These are phyloP conservation scores for Clarias magur DNA, from an alignment of 2,113 vertebrate species.

Conservation along the genomic window DNA sequence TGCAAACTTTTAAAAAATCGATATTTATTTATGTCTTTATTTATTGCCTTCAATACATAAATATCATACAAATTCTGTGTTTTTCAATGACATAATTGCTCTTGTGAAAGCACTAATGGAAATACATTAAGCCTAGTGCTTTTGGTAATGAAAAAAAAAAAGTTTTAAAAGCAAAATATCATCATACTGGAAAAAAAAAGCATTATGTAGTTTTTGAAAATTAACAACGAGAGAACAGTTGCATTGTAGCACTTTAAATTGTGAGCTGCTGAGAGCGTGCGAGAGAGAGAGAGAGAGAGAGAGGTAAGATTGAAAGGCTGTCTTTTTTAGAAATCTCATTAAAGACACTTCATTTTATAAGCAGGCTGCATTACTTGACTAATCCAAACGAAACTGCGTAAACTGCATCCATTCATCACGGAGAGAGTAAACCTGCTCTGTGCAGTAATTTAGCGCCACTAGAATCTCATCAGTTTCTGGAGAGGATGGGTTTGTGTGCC, in stretches of 20 bases:
- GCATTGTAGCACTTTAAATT: background rate
- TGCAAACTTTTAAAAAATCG: background rate
- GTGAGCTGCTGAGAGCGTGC: background rate
- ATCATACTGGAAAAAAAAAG: no score
- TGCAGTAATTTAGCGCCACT: slow-evolving; percentile 16
- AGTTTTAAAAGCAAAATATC: background rate
- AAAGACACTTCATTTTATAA: slow-evolving; percentile 21
- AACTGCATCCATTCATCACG: slow-evolving; percentile 10
- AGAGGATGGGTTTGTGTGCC: slow-evolving; percentile 3
- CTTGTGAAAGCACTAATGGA: background rate
- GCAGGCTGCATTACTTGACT: slow-evolving; percentile 4
- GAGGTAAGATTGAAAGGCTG: background rate
- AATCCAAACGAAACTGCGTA: background rate
- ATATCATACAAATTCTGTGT: background rate
- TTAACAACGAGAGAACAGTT: background rate
- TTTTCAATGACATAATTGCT: background rate
- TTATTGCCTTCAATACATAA: background rate
- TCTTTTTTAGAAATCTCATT: slow-evolving; percentile 22
- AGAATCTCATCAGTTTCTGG: slow-evolving; percentile 3
- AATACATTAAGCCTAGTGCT: slow-evolving; percentile 2
- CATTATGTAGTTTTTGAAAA: background rate
- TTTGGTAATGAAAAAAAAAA: background rate
- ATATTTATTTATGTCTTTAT: background rate
- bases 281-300: background rate
- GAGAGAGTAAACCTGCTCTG: background rate